phyloP scores from a whole-genome alignment of 1,140 invertebrate genomes.

The Drosophila mauritiana region DNA sequence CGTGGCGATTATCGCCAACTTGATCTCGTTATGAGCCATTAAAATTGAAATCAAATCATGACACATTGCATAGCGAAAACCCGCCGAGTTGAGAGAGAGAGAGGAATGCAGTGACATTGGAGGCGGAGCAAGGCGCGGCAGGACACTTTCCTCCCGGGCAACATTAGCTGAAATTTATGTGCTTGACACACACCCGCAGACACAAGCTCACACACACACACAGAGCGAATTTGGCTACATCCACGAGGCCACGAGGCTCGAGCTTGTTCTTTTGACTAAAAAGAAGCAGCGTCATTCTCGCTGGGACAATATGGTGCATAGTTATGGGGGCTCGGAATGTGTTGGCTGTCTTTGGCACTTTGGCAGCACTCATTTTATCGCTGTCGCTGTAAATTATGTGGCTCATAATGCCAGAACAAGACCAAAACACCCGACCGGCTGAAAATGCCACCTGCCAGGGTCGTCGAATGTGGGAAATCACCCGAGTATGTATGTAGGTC shows the following conservation, averaged over 20 bases:
- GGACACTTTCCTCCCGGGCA: conserved; percentile 18
- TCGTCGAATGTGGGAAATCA: conserved; percentile 36
- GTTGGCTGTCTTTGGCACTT: conserved; percentile 51
- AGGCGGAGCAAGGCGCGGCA: neutral
- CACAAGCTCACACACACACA: conserved; percentile 10
- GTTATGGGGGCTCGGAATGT: conserved; percentile 49
- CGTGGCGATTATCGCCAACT: conserved; percentile 20
- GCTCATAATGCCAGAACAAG: conserved; percentile 52
- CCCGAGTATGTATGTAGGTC: no score
- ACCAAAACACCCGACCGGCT: conserved; percentile 19
- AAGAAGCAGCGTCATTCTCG: conserved; percentile 38
- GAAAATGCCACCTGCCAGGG: conserved; percentile 41
- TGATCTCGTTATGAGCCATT: conserved; percentile 54
- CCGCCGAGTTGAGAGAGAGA: neutral
- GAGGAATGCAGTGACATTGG: conserved; percentile 1
- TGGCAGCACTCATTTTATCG: conserved; percentile 70
- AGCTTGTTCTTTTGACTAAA: conserved; percentile 41
- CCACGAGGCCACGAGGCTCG: neutral
- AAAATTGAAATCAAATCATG: conserved; percentile 69
- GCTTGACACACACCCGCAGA: conserved; percentile 41
- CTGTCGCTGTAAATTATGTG: conserved; percentile 68
- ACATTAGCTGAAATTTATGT: conserved; percentile 60
- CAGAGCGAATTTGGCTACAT: conserved; percentile 31
- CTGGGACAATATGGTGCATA: conserved; percentile 71
- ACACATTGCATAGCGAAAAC: conserved; percentile 38